Percentiles rank a stretch among this genome's conserved stretches.
Evolutionary conservation across 2,888 invertebrate species (phyloP).

Genomic region (Xestia sexstrigata): DNA sequence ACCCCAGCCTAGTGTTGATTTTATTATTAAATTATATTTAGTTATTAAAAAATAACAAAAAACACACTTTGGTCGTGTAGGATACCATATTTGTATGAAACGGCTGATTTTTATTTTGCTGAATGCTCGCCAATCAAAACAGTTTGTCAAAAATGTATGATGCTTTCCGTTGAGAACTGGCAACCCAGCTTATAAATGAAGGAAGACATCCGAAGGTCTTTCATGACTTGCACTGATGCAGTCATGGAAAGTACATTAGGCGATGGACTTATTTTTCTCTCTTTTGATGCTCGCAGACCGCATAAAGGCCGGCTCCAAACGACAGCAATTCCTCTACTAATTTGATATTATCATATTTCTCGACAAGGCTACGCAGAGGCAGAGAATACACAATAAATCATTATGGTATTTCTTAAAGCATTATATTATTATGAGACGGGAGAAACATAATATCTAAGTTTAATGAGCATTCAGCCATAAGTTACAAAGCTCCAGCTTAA

Average conservation of each 20-base stretch:
- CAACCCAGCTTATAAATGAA: background rate
- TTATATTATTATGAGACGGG: background rate
- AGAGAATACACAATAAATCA: constrained; percentile 36
- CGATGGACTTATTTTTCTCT: background rate
- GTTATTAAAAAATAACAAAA: background rate
- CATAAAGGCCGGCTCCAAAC: constrained; percentile 1
- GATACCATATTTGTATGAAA: no score
- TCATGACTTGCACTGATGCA: background rate
- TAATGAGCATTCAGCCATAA: constrained; percentile 33
- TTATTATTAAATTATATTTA: background rate
- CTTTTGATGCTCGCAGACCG: constrained; percentile 5
- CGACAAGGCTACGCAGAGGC: constrained; percentile 7
- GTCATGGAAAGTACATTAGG: constrained; percentile 25
- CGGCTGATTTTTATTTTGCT: background rate
- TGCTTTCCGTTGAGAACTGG: background rate
- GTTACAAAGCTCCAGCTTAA: constrained; percentile 11
- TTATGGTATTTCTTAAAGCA: constrained; percentile 30
- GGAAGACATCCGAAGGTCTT: background rate
- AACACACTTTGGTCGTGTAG: background rate
- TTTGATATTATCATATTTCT: constrained; percentile 49
- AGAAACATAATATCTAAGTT: constrained; percentile 26
- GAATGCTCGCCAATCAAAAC: background rate
- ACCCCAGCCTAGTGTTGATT: background rate
- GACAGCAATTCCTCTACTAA: constrained; percentile 26
- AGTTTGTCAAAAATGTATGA: background rate